Evolutionary conservation across 2,113 vertebrate species (phyloP).

Genomic region (Phalacrocorax pelagicus): DNA sequence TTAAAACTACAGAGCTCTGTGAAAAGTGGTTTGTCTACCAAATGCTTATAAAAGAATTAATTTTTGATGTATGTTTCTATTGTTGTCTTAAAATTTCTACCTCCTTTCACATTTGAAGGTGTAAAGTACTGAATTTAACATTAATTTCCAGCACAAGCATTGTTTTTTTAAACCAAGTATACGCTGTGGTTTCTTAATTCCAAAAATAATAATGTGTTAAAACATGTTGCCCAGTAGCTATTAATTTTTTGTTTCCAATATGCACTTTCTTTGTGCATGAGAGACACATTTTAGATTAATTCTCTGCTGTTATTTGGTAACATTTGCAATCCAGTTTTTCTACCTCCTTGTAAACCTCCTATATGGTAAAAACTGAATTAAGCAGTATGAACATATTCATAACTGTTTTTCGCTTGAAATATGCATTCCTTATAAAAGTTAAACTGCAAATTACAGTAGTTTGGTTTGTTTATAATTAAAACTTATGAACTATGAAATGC

Average conservation of each 20-base stretch:
- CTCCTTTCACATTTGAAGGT: neutral
- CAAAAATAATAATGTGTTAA: neutral
- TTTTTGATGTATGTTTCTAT: neutral
- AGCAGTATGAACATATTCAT: neutral
- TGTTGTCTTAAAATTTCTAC: neutral
- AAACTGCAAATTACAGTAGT: neutral
- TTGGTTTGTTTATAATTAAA: neutral
- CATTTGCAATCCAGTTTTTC: neutral
- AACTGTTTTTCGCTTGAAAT: neutral
- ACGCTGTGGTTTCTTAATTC: neutral
- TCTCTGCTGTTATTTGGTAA: neutral
- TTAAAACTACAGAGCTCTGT: neutral
- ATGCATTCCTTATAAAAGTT: neutral
- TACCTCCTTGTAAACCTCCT: neutral
- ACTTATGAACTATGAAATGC: neutral
- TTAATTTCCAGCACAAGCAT: neutral
- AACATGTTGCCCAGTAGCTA: neutral
- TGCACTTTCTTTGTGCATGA: neutral
- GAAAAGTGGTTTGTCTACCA: neutral
- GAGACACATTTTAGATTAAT: neutral
- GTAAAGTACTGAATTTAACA: neutral
- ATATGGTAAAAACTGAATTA: neutral
- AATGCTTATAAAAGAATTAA: neutral
- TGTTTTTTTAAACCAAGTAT: neutral
- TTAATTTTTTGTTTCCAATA: neutral